Conservation (phyloP, 2,888 invertebrate genomes). For the Synergus japonicus region DNA sequence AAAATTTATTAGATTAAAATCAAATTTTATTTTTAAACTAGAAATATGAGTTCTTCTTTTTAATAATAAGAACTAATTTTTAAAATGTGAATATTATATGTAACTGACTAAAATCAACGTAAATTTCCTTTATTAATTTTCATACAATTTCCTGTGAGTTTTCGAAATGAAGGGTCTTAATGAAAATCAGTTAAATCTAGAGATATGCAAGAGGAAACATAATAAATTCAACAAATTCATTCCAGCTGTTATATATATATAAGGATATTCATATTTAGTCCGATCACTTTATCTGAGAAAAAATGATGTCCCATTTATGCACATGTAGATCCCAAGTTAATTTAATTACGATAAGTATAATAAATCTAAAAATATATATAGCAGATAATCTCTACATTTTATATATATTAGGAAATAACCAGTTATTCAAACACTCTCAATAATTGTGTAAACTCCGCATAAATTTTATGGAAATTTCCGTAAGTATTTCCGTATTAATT, state of each 20-base stretch:
- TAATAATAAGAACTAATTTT: no score
- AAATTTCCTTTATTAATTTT: no score
- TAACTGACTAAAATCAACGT: no score
- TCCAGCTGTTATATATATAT: not conserved
- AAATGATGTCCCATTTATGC: not conserved
- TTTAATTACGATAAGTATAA: not conserved
- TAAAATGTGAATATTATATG: no score
- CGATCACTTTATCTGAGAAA: not conserved
- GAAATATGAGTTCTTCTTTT: no score
- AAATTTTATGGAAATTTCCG: conserved; percentile 2
- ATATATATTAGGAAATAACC: not conserved
- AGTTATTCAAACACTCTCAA: not conserved
- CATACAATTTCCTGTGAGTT: not conserved
- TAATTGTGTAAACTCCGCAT: not conserved
- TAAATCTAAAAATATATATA: no score
- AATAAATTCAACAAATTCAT: not conserved
- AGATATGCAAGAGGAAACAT: not conserved
- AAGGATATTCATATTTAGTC: not conserved
- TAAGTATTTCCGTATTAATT: conserved; percentile 13
- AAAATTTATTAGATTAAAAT: no score
- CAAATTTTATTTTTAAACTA: no score
- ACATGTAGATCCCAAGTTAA: not conserved
- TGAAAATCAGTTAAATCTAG: not conserved
- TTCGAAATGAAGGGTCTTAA: no score
- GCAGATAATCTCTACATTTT: no score